Percentiles rank a stretch among this genome's conserved stretches.
phyloP scores from a whole-genome alignment of 2,113 vertebrate species.

The Perca schrenkii region DNA sequence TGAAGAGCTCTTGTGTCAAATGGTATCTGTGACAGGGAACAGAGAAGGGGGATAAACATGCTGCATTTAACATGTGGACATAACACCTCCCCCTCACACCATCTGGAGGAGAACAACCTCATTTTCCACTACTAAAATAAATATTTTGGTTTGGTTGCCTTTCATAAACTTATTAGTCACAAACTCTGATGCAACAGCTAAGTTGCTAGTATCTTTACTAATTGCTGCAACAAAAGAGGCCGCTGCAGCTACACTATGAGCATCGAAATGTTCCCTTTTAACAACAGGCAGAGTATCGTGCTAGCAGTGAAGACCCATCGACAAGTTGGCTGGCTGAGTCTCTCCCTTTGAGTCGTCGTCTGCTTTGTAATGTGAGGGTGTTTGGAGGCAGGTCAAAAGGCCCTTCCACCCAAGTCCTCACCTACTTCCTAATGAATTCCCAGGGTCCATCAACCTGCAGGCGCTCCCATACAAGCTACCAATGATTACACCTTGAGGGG shows the following conservation, averaged over 20 bases:
- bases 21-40: conserved; percentile 79
- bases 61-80: conserved; percentile 78
- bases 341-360: conserved; percentile 68
- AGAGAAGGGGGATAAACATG: conserved; percentile 73
- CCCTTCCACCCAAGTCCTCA: conserved; percentile 76
- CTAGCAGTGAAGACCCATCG: conserved; percentile 40
- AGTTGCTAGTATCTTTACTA: not conserved
- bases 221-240: not conserved
- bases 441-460: conserved; percentile 82
- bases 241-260: not conserved
- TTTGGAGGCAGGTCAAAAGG: conserved; percentile 80
- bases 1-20: conserved; percentile 81
- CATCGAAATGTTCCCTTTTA: conserved; percentile 37
- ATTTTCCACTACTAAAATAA: conserved; percentile 2
- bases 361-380: conserved; percentile 65
- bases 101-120: conserved; percentile 71
- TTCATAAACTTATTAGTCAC: conserved; percentile 34
- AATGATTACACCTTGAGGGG: conserved; percentile 87
- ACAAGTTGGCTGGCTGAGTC: conserved; percentile 55
- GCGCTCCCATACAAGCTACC: conserved; percentile 82
- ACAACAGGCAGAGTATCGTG: conserved; percentile 17
- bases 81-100: conserved; percentile 65
- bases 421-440: conserved; percentile 85
- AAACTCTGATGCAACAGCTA: conserved; percentile 23
- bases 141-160: conserved; percentile 41